Percentiles rank a stretch among this genome's conserved stretches.
phyloP scores from a whole-genome alignment of 2,797 vertebrate species.

The Synaphobranchus kaupii region DNA sequence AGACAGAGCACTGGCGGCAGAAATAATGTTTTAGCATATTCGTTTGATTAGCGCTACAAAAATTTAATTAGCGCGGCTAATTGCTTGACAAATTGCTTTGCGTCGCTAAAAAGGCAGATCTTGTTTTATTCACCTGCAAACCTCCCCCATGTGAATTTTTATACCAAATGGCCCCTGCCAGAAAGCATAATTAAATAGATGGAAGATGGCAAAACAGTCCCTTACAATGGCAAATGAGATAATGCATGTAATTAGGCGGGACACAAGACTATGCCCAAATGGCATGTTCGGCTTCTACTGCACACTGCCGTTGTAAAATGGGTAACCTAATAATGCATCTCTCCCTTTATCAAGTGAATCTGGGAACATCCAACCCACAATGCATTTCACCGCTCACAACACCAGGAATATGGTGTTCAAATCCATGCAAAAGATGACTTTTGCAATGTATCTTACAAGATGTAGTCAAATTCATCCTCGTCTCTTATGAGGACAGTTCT shows the following conservation, averaged over 20 bases:
- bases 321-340: slow-evolving; percentile 52
- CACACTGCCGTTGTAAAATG: slow-evolving; percentile 55
- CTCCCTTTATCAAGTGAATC: slow-evolving; percentile 49
- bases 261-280: slow-evolving; percentile 78
- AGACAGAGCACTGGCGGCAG: slow-evolving; percentile 93
- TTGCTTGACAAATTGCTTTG: slow-evolving; percentile 97
- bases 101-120: slow-evolving; percentile 84
- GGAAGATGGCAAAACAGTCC: slow-evolving; percentile 90
- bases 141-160: slow-evolving; percentile 78
- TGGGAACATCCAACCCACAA: not conserved
- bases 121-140: slow-evolving; percentile 75
- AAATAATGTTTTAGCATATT: slow-evolving; percentile 98
- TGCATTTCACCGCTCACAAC: not conserved
- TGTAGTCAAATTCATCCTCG: not conserved
- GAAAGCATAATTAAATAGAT: slow-evolving; percentile 99
- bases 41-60: slow-evolving; percentile 97
- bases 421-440: not conserved
- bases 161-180: slow-evolving; percentile 86
- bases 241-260: slow-evolving; percentile 90
- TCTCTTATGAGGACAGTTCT: not conserved
- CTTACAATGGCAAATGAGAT: slow-evolving; percentile 89
- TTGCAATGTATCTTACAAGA: not conserved
- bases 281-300: slow-evolving; percentile 70
- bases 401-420: not conserved
- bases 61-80: slow-evolving; percentile 96